Conservation (phyloP, 2,888 invertebrate genomes). For the Agriotes lineatus region DNA sequence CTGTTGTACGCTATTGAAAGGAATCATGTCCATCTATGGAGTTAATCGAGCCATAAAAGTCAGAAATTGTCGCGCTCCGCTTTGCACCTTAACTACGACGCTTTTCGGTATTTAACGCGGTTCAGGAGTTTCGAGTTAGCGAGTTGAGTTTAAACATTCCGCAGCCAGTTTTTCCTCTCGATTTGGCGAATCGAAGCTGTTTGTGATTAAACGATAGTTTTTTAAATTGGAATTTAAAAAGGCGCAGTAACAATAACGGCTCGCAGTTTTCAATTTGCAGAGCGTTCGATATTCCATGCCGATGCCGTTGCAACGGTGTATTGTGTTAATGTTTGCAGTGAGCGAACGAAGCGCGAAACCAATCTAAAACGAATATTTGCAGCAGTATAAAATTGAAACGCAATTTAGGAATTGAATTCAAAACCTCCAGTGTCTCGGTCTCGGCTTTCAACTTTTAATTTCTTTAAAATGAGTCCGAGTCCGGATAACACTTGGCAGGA, state of each 20-base stretch:
- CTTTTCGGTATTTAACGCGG: background rate
- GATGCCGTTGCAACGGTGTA: constrained; percentile 16
- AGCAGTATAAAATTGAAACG: constrained; percentile 45
- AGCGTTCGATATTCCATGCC: constrained; percentile 22
- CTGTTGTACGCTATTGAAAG: constrained; percentile 46
- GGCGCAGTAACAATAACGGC: constrained; percentile 5
- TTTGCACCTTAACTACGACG: background rate
- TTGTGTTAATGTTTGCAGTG: constrained; percentile 40
- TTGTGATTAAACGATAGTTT: background rate
- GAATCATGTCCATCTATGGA: constrained; percentile 33
- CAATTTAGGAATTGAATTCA: constrained; percentile 49
- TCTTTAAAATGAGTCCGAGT: constrained; percentile 49
- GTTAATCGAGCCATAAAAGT: constrained; percentile 34
- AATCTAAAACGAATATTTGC: constrained; percentile 41
- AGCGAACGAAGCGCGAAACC: constrained; percentile 34
- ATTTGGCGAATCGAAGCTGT: background rate
- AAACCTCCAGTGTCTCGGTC: constrained; percentile 40
- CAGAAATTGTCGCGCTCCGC: constrained; percentile 21
- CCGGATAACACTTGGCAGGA: constrained; percentile 50
- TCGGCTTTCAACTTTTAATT: constrained; percentile 51
- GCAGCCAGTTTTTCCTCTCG: background rate
- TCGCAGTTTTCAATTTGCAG: constrained; percentile 25
- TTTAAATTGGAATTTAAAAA: background rate
- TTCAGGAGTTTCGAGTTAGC: background rate
- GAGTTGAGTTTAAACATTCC: background rate